These are phyloP conservation scores for Leptopilina myrica DNA, from an alignment of 2,888 invertebrate genomes.

Conservation along the genomic window DNA sequence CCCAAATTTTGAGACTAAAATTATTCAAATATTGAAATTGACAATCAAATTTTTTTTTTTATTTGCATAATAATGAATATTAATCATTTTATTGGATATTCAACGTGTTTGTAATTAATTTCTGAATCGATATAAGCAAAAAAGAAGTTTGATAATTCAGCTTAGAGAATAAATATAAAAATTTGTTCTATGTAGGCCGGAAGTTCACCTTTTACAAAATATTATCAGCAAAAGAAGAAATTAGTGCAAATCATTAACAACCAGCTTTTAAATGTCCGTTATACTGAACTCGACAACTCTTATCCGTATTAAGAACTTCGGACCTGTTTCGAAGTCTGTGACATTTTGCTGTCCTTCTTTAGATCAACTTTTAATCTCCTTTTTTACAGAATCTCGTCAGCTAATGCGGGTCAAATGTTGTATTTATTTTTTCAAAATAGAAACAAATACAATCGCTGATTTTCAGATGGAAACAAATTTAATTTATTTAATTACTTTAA, in stretches of 20 bases:
- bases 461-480: too few species aligned
- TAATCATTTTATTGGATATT: too few species aligned
- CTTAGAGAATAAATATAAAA: not conserved
- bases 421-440: too few species aligned
- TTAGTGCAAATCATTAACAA: slow-evolving; percentile 43
- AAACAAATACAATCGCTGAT: too few species aligned
- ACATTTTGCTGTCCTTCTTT: not conserved
- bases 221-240: slow-evolving; percentile 22
- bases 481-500: too few species aligned
- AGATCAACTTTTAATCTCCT: slow-evolving; percentile 16
- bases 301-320: slow-evolving; percentile 34
- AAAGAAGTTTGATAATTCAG: too few species aligned
- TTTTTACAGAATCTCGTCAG: slow-evolving; percentile 6
- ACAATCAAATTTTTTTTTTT: too few species aligned
- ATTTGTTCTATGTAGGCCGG: slow-evolving; percentile 1
- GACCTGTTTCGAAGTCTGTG: slow-evolving; percentile 12
- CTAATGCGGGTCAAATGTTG: not conserved
- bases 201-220: not conserved
- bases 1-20: too few species aligned
- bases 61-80: too few species aligned
- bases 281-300: slow-evolving; percentile 31
- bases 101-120: too few species aligned
- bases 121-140: too few species aligned
- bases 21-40: too few species aligned
- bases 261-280: slow-evolving; percentile 46